Percentiles rank a stretch among this genome's conserved stretches.
These are phyloP conservation scores for Scyliorhinus canicula DNA, from an alignment of 2,797 vertebrate species.

Conservation along the genomic window DNA sequence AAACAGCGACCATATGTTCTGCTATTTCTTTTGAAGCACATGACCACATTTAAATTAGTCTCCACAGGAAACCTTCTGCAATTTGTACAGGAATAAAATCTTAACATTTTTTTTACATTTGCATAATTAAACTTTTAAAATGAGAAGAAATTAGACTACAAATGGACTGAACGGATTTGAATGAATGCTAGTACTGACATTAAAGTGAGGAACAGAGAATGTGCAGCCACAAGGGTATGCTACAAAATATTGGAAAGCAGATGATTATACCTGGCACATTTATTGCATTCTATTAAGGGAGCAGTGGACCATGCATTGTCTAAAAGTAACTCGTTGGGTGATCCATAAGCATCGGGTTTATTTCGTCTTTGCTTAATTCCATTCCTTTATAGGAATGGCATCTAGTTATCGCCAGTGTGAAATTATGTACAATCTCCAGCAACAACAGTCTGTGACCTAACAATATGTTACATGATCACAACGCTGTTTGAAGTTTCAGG, in stretches of 20 bases:
- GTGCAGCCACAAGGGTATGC: background rate
- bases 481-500: background rate
- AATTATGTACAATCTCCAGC: background rate
- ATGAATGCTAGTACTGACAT: background rate
- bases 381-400: background rate
- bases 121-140: background rate
- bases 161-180: background rate
- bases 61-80: background rate
- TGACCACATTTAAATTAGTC: background rate
- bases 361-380: background rate
- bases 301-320: background rate
- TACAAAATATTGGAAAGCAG: background rate
- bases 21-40: background rate
- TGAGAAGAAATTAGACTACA: background rate
- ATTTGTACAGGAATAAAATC: background rate
- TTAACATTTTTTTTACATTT: background rate
- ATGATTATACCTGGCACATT: background rate
- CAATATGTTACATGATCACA: background rate
- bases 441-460: background rate
- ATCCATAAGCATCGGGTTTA: background rate
- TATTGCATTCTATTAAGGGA: background rate
- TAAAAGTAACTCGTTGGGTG: background rate
- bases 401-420: background rate
- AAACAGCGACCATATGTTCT: background rate
- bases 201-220: background rate